A percentile compares a stretch with the other conserved stretches of the same genome.
These are phyloP conservation scores for Sarcophaga carnaria DNA, from an alignment of 2,888 invertebrate species.

Conservation along the genomic window DNA sequence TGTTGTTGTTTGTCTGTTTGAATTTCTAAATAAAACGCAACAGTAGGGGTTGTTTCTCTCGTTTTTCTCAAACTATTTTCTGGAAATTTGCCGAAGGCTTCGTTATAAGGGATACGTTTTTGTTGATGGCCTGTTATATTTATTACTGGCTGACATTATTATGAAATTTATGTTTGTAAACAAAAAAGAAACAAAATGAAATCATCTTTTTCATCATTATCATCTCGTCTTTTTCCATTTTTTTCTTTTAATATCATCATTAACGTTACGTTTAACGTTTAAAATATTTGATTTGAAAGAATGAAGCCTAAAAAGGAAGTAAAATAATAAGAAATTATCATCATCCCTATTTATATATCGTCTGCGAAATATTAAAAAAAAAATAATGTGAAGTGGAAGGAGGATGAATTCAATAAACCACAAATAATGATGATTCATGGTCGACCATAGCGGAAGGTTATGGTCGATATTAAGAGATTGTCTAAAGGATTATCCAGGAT, in stretches of 20 bases:
- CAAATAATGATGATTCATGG: slow-evolving; percentile 23
- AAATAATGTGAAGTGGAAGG: not conserved
- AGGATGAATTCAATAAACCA: not conserved
- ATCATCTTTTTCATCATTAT: slow-evolving; percentile 14
- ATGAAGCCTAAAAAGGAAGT: slow-evolving; percentile 2
- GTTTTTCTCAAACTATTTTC: slow-evolving; percentile 4
- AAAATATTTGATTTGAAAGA: slow-evolving; percentile 22
- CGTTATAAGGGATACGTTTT: slow-evolving; percentile 23
- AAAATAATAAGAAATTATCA: slow-evolving; percentile 3
- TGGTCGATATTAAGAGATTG: not conserved
- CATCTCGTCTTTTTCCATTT: not conserved
- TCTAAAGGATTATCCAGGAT: not conserved
- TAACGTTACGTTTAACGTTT: not conserved
- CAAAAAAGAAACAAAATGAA: slow-evolving; percentile 23
- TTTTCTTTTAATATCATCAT: not conserved
- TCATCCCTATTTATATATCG: not conserved
- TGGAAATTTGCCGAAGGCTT: not conserved
- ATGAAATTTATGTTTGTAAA: slow-evolving; percentile 57
- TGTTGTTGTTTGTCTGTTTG: slow-evolving; percentile 28
- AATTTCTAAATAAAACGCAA: not conserved
- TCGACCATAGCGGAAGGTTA: not conserved
- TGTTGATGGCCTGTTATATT: slow-evolving; percentile 48
- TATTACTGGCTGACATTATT: slow-evolving; percentile 64
- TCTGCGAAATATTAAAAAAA: not conserved
- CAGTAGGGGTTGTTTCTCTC: slow-evolving; percentile 52